phyloP scores from a whole-genome alignment of 2,888 invertebrate species.

The Oxycera nigricornis region DNA sequence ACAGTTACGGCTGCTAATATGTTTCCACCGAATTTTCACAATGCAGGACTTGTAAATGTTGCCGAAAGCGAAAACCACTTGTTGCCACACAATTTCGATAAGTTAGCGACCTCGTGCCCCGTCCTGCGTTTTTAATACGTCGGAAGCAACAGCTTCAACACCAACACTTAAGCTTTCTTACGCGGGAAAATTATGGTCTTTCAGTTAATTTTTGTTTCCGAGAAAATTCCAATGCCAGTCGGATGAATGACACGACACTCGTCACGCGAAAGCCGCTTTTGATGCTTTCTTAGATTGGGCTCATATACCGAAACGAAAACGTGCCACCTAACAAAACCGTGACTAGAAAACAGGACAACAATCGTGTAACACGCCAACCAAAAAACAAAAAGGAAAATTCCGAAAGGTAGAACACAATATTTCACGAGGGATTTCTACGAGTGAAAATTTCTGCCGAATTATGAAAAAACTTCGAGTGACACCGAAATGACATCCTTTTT shows the following conservation, averaged over 20 bases:
- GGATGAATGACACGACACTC: no score
- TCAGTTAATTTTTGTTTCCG: not conserved
- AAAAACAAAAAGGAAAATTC: not conserved
- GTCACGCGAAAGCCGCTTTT: not conserved
- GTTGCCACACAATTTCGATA: no score
- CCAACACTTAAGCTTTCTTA: no score
- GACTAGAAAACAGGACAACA: not conserved
- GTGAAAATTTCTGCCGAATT: slow-evolving; percentile 22
- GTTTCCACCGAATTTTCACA: no score
- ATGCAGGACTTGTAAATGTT: no score
- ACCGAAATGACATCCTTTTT: slow-evolving; percentile 3
- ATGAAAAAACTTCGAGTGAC: slow-evolving; percentile 10
- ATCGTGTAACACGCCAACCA: not conserved
- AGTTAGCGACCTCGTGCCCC: no score
- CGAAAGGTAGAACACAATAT: not conserved
- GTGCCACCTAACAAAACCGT: not conserved
- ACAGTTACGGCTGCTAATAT: not conserved
- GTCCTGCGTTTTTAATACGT: no score
- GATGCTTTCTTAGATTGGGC: no score
- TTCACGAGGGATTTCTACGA: slow-evolving; percentile 11
- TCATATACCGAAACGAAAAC: no score
- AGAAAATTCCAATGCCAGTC: not conserved
- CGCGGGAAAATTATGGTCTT: no score
- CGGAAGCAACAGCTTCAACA: no score
- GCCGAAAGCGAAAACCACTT: no score